These are phyloP conservation scores for Zaprionus ghesquierei DNA, from an alignment of 1,140 invertebrate species.

Conservation along the genomic window DNA sequence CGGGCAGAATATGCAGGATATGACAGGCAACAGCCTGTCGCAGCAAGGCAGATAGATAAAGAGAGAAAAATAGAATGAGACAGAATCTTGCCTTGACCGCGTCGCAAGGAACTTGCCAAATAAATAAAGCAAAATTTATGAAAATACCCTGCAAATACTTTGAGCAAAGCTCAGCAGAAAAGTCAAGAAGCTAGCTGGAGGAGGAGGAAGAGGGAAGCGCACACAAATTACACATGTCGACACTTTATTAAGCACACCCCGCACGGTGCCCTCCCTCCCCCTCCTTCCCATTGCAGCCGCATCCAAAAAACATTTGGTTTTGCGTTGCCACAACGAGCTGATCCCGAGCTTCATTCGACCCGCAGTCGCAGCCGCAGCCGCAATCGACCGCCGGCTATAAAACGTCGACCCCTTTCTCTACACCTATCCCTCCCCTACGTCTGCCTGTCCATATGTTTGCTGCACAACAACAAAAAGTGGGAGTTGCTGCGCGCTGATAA, in stretches of 20 bases:
- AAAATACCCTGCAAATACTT: conserved; percentile 12
- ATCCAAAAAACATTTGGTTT: conserved; percentile 58
- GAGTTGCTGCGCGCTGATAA: conserved; percentile 4
- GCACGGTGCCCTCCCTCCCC: neutral
- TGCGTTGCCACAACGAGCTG: conserved; percentile 63
- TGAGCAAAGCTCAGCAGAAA: neutral
- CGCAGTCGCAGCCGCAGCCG: no score
- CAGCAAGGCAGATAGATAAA: neutral
- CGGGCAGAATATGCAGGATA: conserved; percentile 16
- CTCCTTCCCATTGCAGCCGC: conserved; percentile 40
- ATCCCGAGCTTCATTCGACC: conserved; percentile 32
- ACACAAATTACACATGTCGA: conserved; percentile 80
- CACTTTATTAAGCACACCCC: conserved; percentile 69
- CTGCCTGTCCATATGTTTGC: conserved; percentile 56
- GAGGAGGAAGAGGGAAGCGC: conserved; percentile 3
- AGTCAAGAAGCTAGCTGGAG: neutral
- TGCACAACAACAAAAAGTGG: conserved; percentile 21
- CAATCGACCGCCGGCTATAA: conserved; percentile 56
- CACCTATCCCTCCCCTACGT: neutral
- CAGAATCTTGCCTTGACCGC: neutral
- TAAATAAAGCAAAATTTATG: conserved; percentile 59
- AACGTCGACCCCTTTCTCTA: conserved; percentile 48
- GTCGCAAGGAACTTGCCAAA: neutral
- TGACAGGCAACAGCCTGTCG: conserved; percentile 10
- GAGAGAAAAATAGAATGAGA: neutral